Evolutionary conservation across 2,113 vertebrate genomes (phyloP).

Genomic region (Martes martes): DNA sequence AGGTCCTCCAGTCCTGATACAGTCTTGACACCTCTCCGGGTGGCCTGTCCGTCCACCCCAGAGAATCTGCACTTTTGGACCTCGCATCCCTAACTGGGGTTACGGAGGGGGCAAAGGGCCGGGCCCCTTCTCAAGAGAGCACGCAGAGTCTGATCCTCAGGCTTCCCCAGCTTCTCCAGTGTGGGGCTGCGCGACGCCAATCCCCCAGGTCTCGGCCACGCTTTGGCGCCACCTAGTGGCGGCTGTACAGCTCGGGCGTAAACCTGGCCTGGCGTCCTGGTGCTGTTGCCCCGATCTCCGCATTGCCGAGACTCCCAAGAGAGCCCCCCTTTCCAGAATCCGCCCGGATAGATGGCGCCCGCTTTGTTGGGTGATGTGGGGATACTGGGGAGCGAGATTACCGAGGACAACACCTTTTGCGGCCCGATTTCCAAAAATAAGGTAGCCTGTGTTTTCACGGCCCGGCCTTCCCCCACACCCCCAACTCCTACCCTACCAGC

Average conservation of each 20-base stretch:
- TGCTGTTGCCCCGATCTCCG: rapidly evolving
- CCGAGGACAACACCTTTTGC: not conserved
- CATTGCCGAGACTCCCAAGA: no score
- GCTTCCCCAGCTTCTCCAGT: rapidly evolving
- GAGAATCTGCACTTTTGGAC: not conserved
- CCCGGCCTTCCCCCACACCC: not conserved
- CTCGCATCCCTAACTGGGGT: not conserved
- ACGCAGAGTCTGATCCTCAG: rapidly evolving
- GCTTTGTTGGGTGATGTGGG: not conserved
- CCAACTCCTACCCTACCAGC: not conserved
- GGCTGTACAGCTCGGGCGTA: rapidly evolving
- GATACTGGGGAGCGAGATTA: not conserved
- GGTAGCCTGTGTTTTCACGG: not conserved
- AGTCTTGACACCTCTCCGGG: not conserved
- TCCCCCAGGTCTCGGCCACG: not conserved
- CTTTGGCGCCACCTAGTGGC: constrained; percentile 36
- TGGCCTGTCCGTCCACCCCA: not conserved
- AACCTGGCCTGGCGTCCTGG: not conserved
- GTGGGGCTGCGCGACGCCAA: rapidly evolving
- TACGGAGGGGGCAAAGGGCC: not conserved
- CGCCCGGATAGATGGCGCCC: rapidly evolving
- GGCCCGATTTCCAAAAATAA: not conserved
- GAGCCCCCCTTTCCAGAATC: no score
- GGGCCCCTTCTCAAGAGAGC: not conserved
- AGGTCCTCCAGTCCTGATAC: not conserved